These are phyloP conservation scores for Hydropotes inermis DNA, from an alignment of 2,113 vertebrate genomes.

Conservation along the genomic window DNA sequence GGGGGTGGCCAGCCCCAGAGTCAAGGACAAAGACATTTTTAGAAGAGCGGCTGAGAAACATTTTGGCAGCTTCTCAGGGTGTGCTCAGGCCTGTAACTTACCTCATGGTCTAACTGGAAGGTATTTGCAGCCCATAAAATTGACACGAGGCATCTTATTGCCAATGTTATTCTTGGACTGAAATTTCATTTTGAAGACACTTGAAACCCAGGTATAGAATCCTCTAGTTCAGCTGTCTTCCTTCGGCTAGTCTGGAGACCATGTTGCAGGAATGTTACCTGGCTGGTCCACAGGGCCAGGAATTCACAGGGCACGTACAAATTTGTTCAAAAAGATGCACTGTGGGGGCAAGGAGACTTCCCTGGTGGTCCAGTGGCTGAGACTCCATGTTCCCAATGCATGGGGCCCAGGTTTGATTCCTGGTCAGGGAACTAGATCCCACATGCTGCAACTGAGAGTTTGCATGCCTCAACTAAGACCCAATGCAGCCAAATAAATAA, in stretches of 20 bases:
- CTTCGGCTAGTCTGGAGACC: neutral
- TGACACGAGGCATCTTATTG: conserved; percentile 53
- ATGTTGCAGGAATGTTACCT: neutral
- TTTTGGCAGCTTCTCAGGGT: conserved; percentile 37
- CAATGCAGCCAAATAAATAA: neutral
- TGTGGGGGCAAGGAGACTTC: neutral
- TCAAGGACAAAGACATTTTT: conserved; percentile 18
- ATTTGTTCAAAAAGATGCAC: neutral
- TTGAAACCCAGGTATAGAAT: neutral
- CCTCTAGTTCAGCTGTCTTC: neutral
- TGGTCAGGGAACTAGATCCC: neutral
- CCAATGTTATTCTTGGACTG: conserved; percentile 65
- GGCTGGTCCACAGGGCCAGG: neutral
- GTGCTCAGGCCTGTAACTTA: conserved; percentile 37
- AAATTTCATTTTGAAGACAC: conserved; percentile 49
- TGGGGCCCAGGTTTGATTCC: neutral
- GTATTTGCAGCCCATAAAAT: conserved; percentile 62
- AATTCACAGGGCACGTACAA: neutral
- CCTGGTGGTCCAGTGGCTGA: neutral
- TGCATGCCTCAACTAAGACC: neutral
- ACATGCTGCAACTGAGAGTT: neutral
- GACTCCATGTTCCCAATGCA: neutral
- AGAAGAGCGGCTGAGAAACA: neutral
- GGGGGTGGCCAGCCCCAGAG: neutral
- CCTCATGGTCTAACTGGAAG: conserved; percentile 48